phyloP scores from a whole-genome alignment of 2,888 invertebrate species.

The Torymus tubicola region DNA sequence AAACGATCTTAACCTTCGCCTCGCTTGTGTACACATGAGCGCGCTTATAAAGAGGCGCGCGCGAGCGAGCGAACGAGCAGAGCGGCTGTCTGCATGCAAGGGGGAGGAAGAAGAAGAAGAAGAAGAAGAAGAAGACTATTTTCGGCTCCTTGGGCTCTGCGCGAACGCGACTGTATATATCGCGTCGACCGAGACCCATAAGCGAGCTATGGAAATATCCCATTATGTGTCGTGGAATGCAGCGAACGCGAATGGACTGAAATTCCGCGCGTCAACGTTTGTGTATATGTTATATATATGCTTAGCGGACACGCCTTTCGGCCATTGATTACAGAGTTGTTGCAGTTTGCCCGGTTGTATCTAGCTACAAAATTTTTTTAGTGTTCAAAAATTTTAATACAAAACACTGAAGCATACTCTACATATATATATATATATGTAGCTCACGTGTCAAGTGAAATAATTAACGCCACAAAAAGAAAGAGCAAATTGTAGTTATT shows the following conservation, averaged over 20 bases:
- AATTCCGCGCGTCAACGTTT: conserved; percentile 5
- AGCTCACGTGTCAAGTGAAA: no score
- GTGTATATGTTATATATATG: no score
- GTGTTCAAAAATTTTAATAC: no score
- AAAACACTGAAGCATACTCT: no score
- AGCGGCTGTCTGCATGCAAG: neutral
- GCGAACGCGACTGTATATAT: neutral
- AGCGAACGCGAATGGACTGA: conserved; percentile 3
- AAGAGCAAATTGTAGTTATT: no score
- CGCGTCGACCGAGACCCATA: conserved; percentile 39
- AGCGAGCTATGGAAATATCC: conserved; percentile 41
- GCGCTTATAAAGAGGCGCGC: conserved; percentile 31
- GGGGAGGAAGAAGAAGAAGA: conserved; percentile 53
- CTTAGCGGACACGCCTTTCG: no score
- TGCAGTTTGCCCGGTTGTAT: no score
- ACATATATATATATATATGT: no score
- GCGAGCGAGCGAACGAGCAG: neutral
- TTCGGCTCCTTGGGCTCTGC: conserved; percentile 57
- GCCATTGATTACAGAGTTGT: no score
- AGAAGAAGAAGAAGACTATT: conserved; percentile 62
- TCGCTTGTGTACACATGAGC: conserved; percentile 46
- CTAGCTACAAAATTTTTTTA: no score
- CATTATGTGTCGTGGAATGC: conserved; percentile 24
- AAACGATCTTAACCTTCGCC: conserved; percentile 64
- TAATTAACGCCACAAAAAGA: no score